These are phyloP conservation scores for Pseudochromis fuscus DNA, from an alignment of 2,797 vertebrate species.

Conservation along the genomic window DNA sequence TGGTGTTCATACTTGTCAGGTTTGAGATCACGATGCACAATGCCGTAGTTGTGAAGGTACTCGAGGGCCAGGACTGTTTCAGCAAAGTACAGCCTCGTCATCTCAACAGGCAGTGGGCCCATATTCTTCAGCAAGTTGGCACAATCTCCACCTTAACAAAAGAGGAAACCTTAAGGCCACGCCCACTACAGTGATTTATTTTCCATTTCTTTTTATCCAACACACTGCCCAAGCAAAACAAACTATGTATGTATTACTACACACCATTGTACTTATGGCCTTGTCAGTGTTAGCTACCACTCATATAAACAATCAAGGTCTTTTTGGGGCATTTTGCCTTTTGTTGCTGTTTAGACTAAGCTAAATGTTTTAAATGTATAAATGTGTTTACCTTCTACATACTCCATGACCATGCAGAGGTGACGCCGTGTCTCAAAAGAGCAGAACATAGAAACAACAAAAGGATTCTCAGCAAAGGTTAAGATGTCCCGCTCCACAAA, in stretches of 20 bases:
- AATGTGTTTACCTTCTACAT: conserved; percentile 92
- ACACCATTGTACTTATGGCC: not conserved
- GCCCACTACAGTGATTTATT: not conserved
- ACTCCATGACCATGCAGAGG: conserved; percentile 99
- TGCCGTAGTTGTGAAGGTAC: conserved; percentile 97
- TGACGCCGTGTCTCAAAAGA: conserved; percentile 96
- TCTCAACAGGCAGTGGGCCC: conserved; percentile 96
- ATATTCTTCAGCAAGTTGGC: conserved; percentile 97
- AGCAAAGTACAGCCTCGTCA: conserved; percentile 97
- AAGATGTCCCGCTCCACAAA: conserved; percentile 98
- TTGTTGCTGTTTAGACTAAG: fast-evolving
- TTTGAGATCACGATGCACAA: conserved; percentile 97
- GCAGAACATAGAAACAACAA: conserved; percentile 99
- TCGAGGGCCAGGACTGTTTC: conserved; percentile 96
- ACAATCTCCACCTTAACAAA: conserved; percentile 91
- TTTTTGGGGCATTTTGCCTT: not conserved
- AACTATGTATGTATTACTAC: not conserved
- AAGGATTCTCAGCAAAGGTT: conserved; percentile 98
- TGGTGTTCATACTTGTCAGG: conserved; percentile 93
- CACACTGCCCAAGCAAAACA: not conserved
- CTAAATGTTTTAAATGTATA: not conserved
- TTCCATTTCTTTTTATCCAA: not conserved
- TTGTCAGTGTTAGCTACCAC: not conserved
- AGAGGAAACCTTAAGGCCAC: not conserved
- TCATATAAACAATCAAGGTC: not conserved